Conservation (phyloP, 2,888 invertebrate genomes). For the Xestia c-nigrum region DNA sequence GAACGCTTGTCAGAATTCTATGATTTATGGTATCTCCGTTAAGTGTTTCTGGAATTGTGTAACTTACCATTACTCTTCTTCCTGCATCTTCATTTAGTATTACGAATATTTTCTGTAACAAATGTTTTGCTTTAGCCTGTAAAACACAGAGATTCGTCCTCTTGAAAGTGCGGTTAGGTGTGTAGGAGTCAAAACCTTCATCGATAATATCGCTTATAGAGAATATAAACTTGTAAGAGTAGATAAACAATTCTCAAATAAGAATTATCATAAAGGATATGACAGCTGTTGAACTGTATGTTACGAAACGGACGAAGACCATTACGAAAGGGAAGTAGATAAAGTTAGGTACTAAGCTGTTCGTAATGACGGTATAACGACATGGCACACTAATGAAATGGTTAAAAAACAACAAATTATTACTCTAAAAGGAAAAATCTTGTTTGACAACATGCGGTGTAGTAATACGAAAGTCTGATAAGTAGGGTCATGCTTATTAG, state of each 20-base stretch:
- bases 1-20: constrained; percentile 47
- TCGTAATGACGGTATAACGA: constrained; percentile 53
- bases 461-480: neutral
- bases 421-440: neutral
- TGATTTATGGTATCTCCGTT: constrained; percentile 55
- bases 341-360: constrained; percentile 44
- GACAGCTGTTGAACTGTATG: neutral
- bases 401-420: constrained; percentile 17
- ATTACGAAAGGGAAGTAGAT: constrained; percentile 49
- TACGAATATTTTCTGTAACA: constrained; percentile 2
- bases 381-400: constrained; percentile 48
- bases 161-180: neutral
- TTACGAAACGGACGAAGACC: constrained; percentile 32
- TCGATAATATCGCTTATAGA: neutral
- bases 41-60: constrained; percentile 41
- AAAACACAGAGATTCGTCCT: neutral
- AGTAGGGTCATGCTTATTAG: neutral
- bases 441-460: neutral
- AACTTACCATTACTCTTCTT: constrained; percentile 4
- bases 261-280: constrained; percentile 30
- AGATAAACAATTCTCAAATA: constrained; percentile 2
- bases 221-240: neutral
- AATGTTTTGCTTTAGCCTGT: neutral
- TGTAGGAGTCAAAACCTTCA: neutral
- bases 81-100: neutral